phyloP scores from a whole-genome alignment of 2,888 invertebrate genomes.

The Zygaena filipendulae region DNA sequence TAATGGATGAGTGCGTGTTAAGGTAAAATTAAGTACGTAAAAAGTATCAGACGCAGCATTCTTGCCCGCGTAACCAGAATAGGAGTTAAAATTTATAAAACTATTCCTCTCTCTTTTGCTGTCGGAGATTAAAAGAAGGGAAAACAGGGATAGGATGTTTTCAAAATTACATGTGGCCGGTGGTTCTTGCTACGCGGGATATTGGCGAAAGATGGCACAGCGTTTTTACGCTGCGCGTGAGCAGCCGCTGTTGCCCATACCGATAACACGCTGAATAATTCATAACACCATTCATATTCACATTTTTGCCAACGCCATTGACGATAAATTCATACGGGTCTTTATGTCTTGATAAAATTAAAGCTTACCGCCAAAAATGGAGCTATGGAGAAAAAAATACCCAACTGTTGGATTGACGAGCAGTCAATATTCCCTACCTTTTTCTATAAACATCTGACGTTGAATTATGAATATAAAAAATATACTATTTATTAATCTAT shows the following conservation, averaged over 20 bases:
- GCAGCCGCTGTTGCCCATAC: conserved; percentile 48
- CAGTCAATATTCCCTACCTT: no score
- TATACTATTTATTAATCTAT: no score
- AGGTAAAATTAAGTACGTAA: conserved; percentile 64
- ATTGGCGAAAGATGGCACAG: conserved; percentile 18
- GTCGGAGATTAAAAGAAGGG: no score
- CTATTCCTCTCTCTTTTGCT: no score
- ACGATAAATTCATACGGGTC: conserved; percentile 61
- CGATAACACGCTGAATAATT: conserved; percentile 67
- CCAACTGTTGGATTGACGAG: no score
- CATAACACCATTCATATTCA: conserved; percentile 64
- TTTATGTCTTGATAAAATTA: conserved; percentile 68
- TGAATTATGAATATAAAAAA: no score
- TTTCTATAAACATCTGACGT: no score
- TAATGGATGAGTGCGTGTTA: conserved; percentile 65
- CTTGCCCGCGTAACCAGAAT: conserved; percentile 25
- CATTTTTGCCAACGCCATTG: conserved; percentile 67
- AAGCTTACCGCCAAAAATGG: conserved; percentile 58
- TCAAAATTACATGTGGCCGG: no score
- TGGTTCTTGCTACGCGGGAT: background rate
- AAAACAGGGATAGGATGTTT: no score
- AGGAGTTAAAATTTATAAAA: background rate
- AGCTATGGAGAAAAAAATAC: no score
- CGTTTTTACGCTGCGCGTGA: conserved; percentile 35
- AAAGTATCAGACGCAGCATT: conserved; percentile 51